Conservation (phyloP, 2,797 vertebrate species). For the Philypnodon macrostomus region DNA sequence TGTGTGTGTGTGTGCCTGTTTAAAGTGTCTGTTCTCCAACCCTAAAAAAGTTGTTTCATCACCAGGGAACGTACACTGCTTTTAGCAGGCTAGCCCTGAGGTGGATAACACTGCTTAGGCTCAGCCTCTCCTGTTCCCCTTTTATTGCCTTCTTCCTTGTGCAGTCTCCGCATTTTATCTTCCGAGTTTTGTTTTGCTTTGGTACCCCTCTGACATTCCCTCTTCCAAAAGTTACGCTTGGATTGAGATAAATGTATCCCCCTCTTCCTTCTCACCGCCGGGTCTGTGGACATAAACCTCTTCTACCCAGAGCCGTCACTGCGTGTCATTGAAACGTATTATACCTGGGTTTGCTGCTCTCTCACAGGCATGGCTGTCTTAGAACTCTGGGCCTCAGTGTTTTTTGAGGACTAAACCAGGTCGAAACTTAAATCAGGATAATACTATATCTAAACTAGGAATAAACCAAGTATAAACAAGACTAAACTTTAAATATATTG, state of each 20-base stretch:
- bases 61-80: constrained; percentile 70
- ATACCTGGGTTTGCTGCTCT: constrained; percentile 39
- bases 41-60: no score
- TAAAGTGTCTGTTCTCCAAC: no score
- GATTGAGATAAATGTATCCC: constrained; percentile 56
- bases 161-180: constrained; percentile 46
- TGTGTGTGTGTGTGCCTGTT: no score
- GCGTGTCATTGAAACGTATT: constrained; percentile 61
- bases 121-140: constrained; percentile 18
- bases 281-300: constrained; percentile 52
- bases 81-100: constrained; percentile 70
- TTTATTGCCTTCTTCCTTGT: constrained; percentile 30
- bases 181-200: constrained; percentile 61
- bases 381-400: no score
- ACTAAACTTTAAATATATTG: no score
- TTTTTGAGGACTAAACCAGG: no score
- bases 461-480: no score
- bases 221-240: constrained; percentile 30
- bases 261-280: constrained; percentile 25
- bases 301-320: constrained; percentile 53
- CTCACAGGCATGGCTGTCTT: no score
- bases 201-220: constrained; percentile 42
- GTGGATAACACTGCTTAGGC: constrained; percentile 47
- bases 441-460: no score
- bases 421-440: no score